Evolutionary conservation across 2,113 vertebrate genomes (phyloP).

Genomic region (Osmerus mordax): DNA sequence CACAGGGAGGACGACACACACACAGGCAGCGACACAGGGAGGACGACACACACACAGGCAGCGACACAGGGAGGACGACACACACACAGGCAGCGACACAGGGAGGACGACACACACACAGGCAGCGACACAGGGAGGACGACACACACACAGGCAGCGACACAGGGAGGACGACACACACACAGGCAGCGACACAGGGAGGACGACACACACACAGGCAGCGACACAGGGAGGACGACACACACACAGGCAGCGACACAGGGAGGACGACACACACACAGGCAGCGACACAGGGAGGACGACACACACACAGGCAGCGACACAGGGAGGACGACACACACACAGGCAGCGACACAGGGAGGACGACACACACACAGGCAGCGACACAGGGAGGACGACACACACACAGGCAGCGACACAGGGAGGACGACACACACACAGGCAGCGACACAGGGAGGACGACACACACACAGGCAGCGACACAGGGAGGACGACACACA

Average conservation of each 20-base stretch:
- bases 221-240: conserved; percentile 8
- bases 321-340: too few relatives aligned
- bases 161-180: conserved; percentile 3
- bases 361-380: not conserved
- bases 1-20: too few relatives aligned
- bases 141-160: not conserved
- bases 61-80: too few relatives aligned
- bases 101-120: not conserved
- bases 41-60: not conserved
- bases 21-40: not conserved
- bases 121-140: too few relatives aligned
- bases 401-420: conserved; percentile 1
- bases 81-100: conserved; percentile 1
- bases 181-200: too few relatives aligned
- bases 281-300: conserved; percentile 4
- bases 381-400: too few relatives aligned
- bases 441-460: too few relatives aligned
- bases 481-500: conserved; percentile 3
- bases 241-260: not conserved
- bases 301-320: not conserved
- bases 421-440: not conserved
- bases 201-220: too few relatives aligned
- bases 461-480: not conserved
- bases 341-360: not conserved
- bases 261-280: too few relatives aligned